Conservation (phyloP, 2,888 invertebrate genomes). For the Tuta absoluta region DNA sequence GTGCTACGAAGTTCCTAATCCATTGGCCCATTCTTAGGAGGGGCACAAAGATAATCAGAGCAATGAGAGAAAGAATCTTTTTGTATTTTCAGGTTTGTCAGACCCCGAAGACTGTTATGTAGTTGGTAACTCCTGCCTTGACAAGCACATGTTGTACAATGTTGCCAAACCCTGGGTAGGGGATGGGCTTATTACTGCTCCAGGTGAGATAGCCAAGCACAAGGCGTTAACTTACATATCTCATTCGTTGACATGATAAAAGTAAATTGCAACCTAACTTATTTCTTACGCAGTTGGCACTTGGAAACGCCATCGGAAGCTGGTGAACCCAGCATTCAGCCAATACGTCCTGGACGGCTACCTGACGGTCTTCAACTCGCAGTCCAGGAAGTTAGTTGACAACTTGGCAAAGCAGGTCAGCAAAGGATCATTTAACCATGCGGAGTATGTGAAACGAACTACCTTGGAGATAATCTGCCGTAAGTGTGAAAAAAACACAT, state of each 20-base stretch:
- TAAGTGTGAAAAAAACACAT: constrained; percentile 40
- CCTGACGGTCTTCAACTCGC: constrained; percentile 44
- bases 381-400: constrained; percentile 26
- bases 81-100: constrained; percentile 43
- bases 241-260: no score
- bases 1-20: no score
- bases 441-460: constrained; percentile 38
- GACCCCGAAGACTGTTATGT: constrained; percentile 47
- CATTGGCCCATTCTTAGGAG: no score
- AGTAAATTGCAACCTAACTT: no score
- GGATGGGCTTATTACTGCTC: constrained; percentile 45
- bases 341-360: constrained; percentile 22
- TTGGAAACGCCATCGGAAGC: constrained; percentile 24
- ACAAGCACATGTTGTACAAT: constrained; percentile 44
- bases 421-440: constrained; percentile 44
- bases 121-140: constrained; percentile 41
- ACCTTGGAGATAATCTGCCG: constrained; percentile 48
- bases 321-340: constrained; percentile 22
- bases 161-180: constrained; percentile 45
- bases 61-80: no score
- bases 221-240: not conserved
- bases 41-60: no score
- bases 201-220: no score
- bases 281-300: constrained; percentile 16
- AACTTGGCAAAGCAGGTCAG: constrained; percentile 37